phyloP scores from a whole-genome alignment of 2,113 vertebrate species.

The Pipa parva region DNA sequence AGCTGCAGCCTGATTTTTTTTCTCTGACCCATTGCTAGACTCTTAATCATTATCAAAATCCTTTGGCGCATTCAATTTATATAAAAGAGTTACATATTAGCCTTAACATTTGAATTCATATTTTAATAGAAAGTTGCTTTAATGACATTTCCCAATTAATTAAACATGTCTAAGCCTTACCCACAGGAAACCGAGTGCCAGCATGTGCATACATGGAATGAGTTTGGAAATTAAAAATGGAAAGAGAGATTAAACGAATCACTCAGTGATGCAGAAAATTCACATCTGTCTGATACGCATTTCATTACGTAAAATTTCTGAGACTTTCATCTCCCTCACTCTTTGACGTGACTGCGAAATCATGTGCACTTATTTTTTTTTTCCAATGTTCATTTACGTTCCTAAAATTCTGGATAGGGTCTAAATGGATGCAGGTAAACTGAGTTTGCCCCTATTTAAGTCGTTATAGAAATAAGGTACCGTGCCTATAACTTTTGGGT shows the following conservation, averaged over 20 bases:
- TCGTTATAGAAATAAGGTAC: too few relatives aligned
- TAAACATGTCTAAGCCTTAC: background rate
- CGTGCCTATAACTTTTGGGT: too few relatives aligned
- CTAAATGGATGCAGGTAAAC: background rate
- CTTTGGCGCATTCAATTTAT: too few relatives aligned
- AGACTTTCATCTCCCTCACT: conserved; percentile 46
- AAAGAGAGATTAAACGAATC: conserved; percentile 60
- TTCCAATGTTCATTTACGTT: background rate
- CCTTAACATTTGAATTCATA: too few relatives aligned
- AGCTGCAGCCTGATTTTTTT: too few relatives aligned
- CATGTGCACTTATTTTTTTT: background rate
- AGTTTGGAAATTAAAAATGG: conserved; percentile 43
- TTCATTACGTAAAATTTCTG: conserved; percentile 67
- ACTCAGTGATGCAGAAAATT: conserved; percentile 66
- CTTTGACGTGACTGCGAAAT: background rate
- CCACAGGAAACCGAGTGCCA: background rate
- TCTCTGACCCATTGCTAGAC: too few relatives aligned
- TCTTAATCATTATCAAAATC: too few relatives aligned
- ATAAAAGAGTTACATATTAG: background rate
- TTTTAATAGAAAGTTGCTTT: too few relatives aligned
- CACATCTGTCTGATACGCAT: conserved; percentile 72
- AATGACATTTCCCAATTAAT: background rate
- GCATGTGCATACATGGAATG: background rate
- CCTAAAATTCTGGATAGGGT: background rate
- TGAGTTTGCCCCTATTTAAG: background rate